Conservation (phyloP, 2,797 vertebrate species). For the Thamnophis elegans region DNA sequence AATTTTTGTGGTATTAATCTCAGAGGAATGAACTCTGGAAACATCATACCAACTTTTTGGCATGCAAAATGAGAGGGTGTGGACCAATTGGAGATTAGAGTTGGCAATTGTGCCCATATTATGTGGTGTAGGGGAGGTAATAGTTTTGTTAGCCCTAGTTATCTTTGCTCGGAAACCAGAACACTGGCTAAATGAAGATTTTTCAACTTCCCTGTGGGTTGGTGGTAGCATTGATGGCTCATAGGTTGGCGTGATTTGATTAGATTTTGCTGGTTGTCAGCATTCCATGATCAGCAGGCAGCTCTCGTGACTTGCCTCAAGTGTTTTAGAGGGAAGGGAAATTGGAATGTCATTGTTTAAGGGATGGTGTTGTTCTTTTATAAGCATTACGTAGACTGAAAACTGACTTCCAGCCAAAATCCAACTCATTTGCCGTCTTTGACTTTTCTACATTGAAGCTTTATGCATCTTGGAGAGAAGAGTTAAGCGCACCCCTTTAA, state of each 20-base stretch:
- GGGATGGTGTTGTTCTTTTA: background rate
- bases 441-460: background rate
- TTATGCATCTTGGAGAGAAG: background rate
- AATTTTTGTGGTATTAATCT: background rate
- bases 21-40: background rate
- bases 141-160: background rate
- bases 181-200: background rate
- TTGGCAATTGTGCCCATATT: background rate
- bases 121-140: background rate
- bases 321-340: background rate
- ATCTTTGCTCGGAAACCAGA: background rate
- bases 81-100: background rate
- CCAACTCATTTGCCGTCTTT: background rate
- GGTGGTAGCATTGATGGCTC: background rate
- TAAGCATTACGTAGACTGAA: background rate
- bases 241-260: background rate
- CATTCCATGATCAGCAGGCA: background rate
- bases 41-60: background rate
- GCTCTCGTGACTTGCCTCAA: background rate
- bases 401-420: background rate
- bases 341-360: background rate
- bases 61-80: background rate
- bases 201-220: background rate
- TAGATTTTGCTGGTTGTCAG: background rate
- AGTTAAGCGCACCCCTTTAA: background rate